Conservation (phyloP, 2,888 invertebrate species). For the Cephus rjabovi region DNA sequence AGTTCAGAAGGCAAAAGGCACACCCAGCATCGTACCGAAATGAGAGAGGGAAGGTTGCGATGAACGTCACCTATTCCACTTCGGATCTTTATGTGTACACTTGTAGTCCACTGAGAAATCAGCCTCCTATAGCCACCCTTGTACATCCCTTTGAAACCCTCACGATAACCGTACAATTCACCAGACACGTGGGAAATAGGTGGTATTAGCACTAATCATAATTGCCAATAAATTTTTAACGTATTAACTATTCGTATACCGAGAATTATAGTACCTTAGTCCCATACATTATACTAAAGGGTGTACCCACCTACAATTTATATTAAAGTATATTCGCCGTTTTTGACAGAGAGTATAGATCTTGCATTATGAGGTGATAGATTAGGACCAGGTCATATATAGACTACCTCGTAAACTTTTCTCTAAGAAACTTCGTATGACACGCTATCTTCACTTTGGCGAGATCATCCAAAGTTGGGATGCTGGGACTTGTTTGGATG, state of each 20-base stretch:
- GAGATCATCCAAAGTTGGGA: conserved; percentile 6
- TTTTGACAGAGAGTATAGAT: neutral
- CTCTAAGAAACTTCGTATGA: neutral
- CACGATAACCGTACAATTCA: neutral
- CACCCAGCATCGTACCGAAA: neutral
- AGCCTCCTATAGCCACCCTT: conserved; percentile 10
- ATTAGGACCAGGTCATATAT: neutral
- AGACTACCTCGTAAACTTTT: neutral
- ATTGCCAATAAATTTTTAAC: neutral
- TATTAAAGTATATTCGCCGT: neutral
- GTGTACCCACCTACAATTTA: neutral
- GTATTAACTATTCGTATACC: neutral
- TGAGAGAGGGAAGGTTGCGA: neutral
- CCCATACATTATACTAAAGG: neutral
- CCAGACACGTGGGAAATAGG: neutral
- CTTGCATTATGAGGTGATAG: neutral
- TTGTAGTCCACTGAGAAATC: conserved; percentile 18
- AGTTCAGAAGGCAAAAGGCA: neutral
- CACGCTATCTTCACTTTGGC: neutral
- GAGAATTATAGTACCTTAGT: neutral
- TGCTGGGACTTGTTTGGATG: neutral
- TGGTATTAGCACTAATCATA: neutral
- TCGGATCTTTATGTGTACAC: conserved; percentile 7
- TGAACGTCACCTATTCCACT: conserved; percentile 1
- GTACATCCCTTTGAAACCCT: neutral